Evolutionary conservation across 2,888 invertebrate genomes (phyloP).

Genomic region (Clunio marinus): DNA sequence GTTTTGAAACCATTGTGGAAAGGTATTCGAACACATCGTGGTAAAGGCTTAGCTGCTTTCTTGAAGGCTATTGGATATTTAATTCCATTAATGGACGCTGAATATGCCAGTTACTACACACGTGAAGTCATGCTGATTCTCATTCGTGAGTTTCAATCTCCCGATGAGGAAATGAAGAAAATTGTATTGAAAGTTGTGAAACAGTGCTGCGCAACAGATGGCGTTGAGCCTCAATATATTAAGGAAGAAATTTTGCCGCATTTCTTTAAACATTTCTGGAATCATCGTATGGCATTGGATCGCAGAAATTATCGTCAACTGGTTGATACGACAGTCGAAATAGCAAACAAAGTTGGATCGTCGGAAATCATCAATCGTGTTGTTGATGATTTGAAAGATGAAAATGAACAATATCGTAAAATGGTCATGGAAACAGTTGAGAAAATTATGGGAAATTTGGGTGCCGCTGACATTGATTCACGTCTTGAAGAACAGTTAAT

Average conservation of each 20-base stretch:
- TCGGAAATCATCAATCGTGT: constrained; percentile 98
- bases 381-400: constrained; percentile 98
- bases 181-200: constrained; percentile 99
- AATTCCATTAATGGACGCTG: constrained; percentile 99
- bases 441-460: constrained; percentile 95
- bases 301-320: constrained; percentile 95
- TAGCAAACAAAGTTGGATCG: constrained; percentile 99
- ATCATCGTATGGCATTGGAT: constrained; percentile 98
- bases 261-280: constrained; percentile 99
- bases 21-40: constrained; percentile 87
- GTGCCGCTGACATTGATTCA: constrained; percentile 97
- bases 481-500: constrained; percentile 97
- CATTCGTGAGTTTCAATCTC: constrained; percentile 98
- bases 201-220: constrained; percentile 99
- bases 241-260: constrained; percentile 98
- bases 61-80: constrained; percentile 98
- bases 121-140: constrained; percentile 89
- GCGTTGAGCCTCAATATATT: constrained; percentile 98
- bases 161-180: constrained; percentile 99
- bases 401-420: constrained; percentile 98
- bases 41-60: constrained; percentile 97
- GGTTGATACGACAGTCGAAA: constrained; percentile 99
- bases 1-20: constrained; percentile 99
- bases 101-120: constrained; percentile 99
- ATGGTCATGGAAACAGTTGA: constrained; percentile 99